These are phyloP conservation scores for Horisme vitalbata DNA, from an alignment of 2,888 invertebrate species.

Conservation along the genomic window DNA sequence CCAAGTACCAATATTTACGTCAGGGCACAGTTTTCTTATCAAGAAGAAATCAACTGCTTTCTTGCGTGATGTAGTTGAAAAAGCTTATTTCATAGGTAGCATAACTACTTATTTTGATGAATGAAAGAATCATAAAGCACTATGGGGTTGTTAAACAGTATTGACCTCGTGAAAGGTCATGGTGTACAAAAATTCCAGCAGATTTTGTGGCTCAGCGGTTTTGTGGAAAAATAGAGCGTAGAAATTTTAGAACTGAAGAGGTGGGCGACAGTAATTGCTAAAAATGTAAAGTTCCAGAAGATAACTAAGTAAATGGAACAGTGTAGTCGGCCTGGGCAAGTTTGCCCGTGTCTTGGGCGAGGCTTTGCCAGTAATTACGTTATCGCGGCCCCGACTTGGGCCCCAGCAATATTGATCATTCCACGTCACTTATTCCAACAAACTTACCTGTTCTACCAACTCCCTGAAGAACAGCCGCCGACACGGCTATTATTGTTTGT, in stretches of 20 bases:
- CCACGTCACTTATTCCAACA: slow-evolving; percentile 61
- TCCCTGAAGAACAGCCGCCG: slow-evolving; percentile 38
- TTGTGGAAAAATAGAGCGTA: too few species aligned
- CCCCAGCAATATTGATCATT: slow-evolving; percentile 67
- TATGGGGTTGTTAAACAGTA: slow-evolving; percentile 23
- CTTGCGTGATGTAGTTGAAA: slow-evolving; percentile 29
- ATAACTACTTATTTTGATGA: slow-evolving; percentile 32
- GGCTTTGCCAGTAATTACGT: slow-evolving; percentile 63
- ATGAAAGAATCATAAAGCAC: slow-evolving; percentile 26
- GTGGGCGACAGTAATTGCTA: slow-evolving; percentile 20
- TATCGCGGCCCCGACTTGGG: slow-evolving; percentile 57
- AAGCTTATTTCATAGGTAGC: slow-evolving; percentile 18
- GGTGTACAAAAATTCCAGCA: not conserved
- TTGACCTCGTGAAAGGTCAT: slow-evolving; percentile 27
- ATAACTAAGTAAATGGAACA: slow-evolving; percentile 34
- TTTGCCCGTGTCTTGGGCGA: slow-evolving; percentile 48
- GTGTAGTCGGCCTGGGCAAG: slow-evolving; percentile 40
- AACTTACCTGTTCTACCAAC: slow-evolving; percentile 52
- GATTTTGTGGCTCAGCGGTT: too few species aligned
- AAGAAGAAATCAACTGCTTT: slow-evolving; percentile 20
- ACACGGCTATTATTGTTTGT: slow-evolving; percentile 39
- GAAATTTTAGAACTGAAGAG: slow-evolving; percentile 15
- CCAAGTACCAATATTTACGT: slow-evolving; percentile 13
- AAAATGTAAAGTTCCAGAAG: slow-evolving; percentile 30
- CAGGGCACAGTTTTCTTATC: slow-evolving; percentile 23